These are phyloP conservation scores for Thunnus albacares DNA, from an alignment of 2,797 vertebrate species.

Conservation along the genomic window DNA sequence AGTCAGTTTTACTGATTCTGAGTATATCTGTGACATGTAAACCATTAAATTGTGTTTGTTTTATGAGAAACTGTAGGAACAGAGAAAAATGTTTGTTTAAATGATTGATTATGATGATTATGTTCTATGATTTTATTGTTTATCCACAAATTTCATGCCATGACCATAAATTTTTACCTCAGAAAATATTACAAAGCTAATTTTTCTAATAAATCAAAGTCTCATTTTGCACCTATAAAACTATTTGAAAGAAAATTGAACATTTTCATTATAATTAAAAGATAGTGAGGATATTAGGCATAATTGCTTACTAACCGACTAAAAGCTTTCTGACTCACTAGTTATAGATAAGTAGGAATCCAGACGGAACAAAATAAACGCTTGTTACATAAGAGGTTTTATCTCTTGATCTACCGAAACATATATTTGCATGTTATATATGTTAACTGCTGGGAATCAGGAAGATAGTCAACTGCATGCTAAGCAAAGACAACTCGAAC, in stretches of 20 bases:
- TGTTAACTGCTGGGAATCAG: background rate
- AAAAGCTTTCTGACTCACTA: conserved; percentile 14
- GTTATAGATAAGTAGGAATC: conserved; percentile 7
- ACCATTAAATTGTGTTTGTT: too few species aligned
- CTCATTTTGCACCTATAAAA: too few species aligned
- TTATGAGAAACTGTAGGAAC: background rate
- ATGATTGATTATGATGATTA: background rate
- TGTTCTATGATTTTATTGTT: background rate
- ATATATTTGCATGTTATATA: conserved; percentile 23
- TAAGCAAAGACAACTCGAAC: background rate
- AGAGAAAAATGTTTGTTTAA: too few species aligned
- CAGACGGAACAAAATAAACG: conserved; percentile 44
- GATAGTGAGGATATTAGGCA: background rate
- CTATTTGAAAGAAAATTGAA: too few species aligned
- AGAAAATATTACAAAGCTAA: too few species aligned
- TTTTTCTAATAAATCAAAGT: background rate
- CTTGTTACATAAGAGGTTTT: conserved; percentile 55
- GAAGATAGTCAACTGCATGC: background rate
- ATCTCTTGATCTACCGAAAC: conserved; percentile 41
- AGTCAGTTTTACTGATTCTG: too few species aligned
- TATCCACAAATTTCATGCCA: background rate
- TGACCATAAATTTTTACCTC: too few species aligned
- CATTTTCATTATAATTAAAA: background rate
- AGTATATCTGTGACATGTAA: too few species aligned
- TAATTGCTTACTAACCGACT: background rate